Evolutionary conservation across 64 coral and sea anemone species (phyloP), one percentile per base, ranked within the genome.

Genomic region (Dendronephthya gigantea): DNA sequence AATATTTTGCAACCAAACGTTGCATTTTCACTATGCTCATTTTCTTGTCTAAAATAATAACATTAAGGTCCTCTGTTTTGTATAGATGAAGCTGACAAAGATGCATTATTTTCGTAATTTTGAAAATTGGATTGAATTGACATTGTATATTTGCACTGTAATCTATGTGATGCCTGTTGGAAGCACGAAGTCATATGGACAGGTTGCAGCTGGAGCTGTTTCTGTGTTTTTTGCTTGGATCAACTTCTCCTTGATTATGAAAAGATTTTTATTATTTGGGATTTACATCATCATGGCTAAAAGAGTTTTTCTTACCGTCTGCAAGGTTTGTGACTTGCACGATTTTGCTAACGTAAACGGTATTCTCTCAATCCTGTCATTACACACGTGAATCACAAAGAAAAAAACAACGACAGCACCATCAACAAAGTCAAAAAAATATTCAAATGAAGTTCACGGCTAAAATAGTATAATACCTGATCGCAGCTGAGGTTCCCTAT

Each of bases 251-350:
- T 70, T 70, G 9, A 17, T 25, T n/a, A 9, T 70, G 19, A 22
- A 70, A 70, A 25, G 66, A 31, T 70, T 70, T 70, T 70, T n/a
- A n/a, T n/a, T 70, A 7, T 70, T 70, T 70, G 66, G 66, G 23
- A 70, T 70, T n/a, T 70, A 70, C 66, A n/a, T 70, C 30, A 31
- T 70, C 23, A 70, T 70, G 66, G n/a, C n/a, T n/a, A n/a, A n/a
- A n/a, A n/a, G n/a, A n/a, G n/a, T n/a, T n/a, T n/a, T n/a, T n/a
- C n/a, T 9, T 10, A 70, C 66, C 27, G 66, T 70, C 27, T n/a
- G 9, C 30, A 70, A 70, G 9, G 66, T 70, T 9, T n/a, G n/a
- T n/a, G n/a, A n/a, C n/a, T n/a, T n/a, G n/a, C n/a, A n/a, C n/a
- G n/a, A n/a, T n/a, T n/a, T n/a, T n/a, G 66, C 8, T 70, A n/a